phyloP scores from a whole-genome alignment of 2,797 vertebrate genomes.

The Salmo trutta region DNA sequence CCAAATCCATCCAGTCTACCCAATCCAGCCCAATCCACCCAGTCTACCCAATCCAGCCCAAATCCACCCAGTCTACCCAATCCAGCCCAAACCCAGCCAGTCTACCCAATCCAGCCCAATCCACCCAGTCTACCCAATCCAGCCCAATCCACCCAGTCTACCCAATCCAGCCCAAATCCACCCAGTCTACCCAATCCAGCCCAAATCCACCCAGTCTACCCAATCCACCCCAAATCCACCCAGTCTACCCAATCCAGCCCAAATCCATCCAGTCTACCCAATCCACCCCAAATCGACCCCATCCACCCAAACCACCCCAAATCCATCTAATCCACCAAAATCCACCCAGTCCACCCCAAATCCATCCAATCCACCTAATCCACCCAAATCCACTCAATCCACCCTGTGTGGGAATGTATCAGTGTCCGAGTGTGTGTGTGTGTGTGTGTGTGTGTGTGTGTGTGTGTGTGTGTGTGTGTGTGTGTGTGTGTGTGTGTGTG shows the following conservation, averaged over 20 bases:
- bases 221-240: too few species aligned
- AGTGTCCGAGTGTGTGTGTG: not conserved
- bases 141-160: conserved; percentile 33
- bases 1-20: conserved; percentile 55
- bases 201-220: too few species aligned
- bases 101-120: conserved; percentile 9
- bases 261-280: too few species aligned
- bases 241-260: too few species aligned
- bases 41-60: conserved; percentile 34
- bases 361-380: too few species aligned
- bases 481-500: not conserved
- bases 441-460: not conserved
- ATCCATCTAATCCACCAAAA: too few species aligned
- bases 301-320: too few species aligned
- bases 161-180: conserved; percentile 31
- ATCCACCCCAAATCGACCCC: too few species aligned
- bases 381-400: conserved; percentile 16
- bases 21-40: conserved; percentile 46
- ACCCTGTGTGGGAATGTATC: not conserved
- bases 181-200: conserved; percentile 38
- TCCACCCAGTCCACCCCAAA: too few species aligned
- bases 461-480: too few species aligned
- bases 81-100: conserved; percentile 57
- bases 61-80: conserved; percentile 10
- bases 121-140: conserved; percentile 39